Conservation (phyloP, 1,140 invertebrate species). For the Venturia canescens region DNA sequence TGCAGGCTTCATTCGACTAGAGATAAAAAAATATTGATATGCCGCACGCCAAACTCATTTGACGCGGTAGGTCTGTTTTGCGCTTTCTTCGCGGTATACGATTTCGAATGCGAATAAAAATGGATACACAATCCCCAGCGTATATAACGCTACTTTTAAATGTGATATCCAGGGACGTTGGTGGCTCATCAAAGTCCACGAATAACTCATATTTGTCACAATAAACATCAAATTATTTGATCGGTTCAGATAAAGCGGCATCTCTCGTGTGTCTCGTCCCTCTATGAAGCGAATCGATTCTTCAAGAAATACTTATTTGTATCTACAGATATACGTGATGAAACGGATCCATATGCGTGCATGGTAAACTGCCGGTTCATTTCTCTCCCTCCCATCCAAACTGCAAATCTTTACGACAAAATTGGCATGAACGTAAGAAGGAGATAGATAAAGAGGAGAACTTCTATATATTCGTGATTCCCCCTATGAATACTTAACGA, state of each 20-base stretch:
- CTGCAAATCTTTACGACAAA: neutral
- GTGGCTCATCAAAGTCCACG: too few species aligned
- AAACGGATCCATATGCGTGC: neutral
- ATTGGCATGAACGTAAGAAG: neutral
- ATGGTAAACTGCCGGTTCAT: conserved; percentile 8
- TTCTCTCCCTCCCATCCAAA: neutral
- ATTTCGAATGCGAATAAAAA: too few species aligned
- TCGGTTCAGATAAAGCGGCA: too few species aligned
- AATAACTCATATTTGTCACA: too few species aligned
- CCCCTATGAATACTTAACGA: conserved; percentile 16
- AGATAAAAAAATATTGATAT: conserved; percentile 2
- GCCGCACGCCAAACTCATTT: too few species aligned
- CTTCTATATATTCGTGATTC: neutral
- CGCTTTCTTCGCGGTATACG: neutral
- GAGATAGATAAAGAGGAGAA: neutral
- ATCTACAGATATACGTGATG: neutral
- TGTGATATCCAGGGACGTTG: too few species aligned
- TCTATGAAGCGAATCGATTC: neutral
- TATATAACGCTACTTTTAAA: too few species aligned
- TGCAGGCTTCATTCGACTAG: neutral
- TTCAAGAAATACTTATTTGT: neutral
- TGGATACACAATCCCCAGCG: too few species aligned
- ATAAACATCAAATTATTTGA: too few species aligned
- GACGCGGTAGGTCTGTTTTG: too few species aligned
- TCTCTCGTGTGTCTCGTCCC: neutral